Base-by-base conservation (phyloP, 2,888 invertebrate species). In the Nysson spinosus region DNA sequence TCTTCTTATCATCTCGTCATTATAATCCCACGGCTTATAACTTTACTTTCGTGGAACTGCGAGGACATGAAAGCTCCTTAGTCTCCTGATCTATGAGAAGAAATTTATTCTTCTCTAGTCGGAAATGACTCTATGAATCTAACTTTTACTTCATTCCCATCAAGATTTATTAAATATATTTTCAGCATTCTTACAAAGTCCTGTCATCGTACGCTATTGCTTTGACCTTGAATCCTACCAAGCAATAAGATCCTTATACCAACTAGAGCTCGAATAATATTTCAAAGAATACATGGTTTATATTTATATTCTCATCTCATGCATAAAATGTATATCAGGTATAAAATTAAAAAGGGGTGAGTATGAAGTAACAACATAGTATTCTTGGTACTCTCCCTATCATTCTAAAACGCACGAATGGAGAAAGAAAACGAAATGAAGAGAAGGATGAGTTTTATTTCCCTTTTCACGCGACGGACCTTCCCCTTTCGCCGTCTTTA, bases 21-120 rank as follows among this genome's bases (percentile, higher is more conserved):
- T 78, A 79, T 73, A 77, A 76, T 78, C 65, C 56, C 32, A 19
- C 26, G 56, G 69, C 77, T 80, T 77, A 73, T 74, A 79, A 77
- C 71, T 80, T 80, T 64, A 34, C 66, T 70, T 40, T 37, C 54
- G 43, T 24, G 51, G 50, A 42, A 60, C 32, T 42, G 39, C 9
- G 20, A 16, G 46, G 24, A 52, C 50, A 43, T n/a, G 20, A 20
- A 34, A 17, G 28, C 49, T 24, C 42, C 40, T 9, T 44, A 22
- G 61, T 42, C 28, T 47, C 52, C 46, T 22, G 47, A 14, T 30
- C 51, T 30, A 46, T 47, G 51, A 52, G 47, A 52, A 39, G 52
- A 51, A 49, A 42, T 39, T 47, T 35, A 34, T 4, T 40, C 32
- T 60, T 34, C 40, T 30, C 46, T 54, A 55, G 54, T 58, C 57